These are phyloP conservation scores for Falco naumanni DNA, from an alignment of 2,797 vertebrate genomes.

Conservation along the genomic window DNA sequence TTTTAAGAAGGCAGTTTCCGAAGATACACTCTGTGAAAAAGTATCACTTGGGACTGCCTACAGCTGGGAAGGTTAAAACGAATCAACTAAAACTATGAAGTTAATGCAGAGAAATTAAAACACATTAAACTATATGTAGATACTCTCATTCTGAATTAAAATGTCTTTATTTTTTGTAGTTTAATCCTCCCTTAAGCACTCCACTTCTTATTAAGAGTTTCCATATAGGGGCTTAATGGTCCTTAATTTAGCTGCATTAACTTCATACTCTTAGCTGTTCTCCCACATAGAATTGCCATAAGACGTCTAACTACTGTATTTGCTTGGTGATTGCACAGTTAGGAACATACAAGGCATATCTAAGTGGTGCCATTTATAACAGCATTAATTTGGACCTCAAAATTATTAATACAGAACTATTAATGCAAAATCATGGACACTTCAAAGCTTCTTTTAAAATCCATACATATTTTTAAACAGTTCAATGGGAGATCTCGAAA, in stretches of 20 bases:
- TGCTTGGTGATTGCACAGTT: slow-evolving; percentile 11
- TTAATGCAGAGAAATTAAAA: slow-evolving; percentile 50
- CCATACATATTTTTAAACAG: neutral
- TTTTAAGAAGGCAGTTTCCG: neutral
- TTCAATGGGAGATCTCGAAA: neutral
- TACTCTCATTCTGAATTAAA: slow-evolving; percentile 18
- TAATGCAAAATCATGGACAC: neutral
- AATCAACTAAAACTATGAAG: slow-evolving; percentile 1
- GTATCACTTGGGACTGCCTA: neutral
- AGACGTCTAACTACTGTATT: neutral
- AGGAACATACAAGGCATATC: neutral
- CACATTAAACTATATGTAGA: slow-evolving; percentile 17
- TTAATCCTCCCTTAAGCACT: slow-evolving; percentile 20
- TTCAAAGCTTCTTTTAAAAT: neutral
- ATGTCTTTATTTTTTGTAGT: neutral
- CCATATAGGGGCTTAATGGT: slow-evolving; percentile 28
- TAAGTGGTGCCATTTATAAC: slow-evolving; percentile 47
- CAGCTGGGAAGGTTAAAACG: slow-evolving; percentile 4
- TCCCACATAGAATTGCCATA: slow-evolving; percentile 4
- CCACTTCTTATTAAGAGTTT: slow-evolving; percentile 6
- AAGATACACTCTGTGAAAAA: neutral
- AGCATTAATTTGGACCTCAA: slow-evolving; percentile 30
- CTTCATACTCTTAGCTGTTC: slow-evolving; percentile 27
- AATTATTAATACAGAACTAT: slow-evolving; percentile 2
- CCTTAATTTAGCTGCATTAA: slow-evolving; percentile 58